These are phyloP conservation scores for Anomalospiza imberbis DNA, from an alignment of 2,797 vertebrate genomes.

Conservation along the genomic window DNA sequence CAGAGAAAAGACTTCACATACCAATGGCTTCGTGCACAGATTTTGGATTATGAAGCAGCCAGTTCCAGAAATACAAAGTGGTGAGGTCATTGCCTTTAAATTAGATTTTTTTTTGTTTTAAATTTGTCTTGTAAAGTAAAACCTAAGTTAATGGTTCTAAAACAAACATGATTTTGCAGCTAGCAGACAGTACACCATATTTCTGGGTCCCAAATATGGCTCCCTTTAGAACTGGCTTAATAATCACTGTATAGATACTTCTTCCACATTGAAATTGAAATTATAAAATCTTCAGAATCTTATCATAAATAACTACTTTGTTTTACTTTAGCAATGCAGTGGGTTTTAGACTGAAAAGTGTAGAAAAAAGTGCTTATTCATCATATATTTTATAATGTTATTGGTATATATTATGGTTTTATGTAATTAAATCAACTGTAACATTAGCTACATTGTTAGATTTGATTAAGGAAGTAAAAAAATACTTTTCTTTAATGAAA, in stretches of 20 bases:
- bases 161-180: slow-evolving; percentile 56
- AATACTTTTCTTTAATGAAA: background rate
- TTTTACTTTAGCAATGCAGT: background rate
- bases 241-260: slow-evolving; percentile 5
- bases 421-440: slow-evolving; percentile 32
- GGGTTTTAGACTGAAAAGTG: background rate
- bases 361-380: background rate
- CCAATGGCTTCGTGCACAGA: slow-evolving; percentile 76
- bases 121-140: slow-evolving; percentile 67
- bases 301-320: background rate
- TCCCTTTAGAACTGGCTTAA: background rate
- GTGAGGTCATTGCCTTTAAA: slow-evolving; percentile 76
- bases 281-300: background rate
- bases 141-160: slow-evolving; percentile 62
- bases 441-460: slow-evolving; percentile 8
- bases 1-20: slow-evolving; percentile 70
- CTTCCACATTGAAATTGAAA: background rate
- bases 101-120: slow-evolving; percentile 59
- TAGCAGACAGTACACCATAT: background rate
- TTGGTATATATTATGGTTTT: background rate
- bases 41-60: slow-evolving; percentile 62
- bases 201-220: background rate
- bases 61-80: slow-evolving; percentile 67
- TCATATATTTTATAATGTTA: background rate
- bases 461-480: slow-evolving; percentile 33